These are phyloP conservation scores for Drosophila pegasa DNA, from an alignment of 2,888 invertebrate genomes.

Conservation along the genomic window DNA sequence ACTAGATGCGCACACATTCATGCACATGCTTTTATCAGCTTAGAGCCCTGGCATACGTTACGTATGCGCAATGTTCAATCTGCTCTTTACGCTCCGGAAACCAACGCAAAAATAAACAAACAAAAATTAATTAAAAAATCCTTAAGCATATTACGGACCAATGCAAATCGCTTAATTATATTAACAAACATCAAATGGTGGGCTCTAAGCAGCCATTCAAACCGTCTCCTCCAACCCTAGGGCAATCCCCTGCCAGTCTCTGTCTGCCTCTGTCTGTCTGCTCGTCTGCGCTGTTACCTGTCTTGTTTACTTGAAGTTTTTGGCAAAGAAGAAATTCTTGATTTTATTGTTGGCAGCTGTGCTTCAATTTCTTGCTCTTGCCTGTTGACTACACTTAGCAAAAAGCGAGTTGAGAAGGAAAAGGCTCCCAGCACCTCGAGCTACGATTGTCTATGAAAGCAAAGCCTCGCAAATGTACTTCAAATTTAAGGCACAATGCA, in stretches of 20 bases:
- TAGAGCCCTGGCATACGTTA: slow-evolving; percentile 24
- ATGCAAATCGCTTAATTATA: slow-evolving; percentile 66
- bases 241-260: background rate
- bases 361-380: slow-evolving; percentile 8
- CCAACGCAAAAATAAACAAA: slow-evolving; percentile 32
- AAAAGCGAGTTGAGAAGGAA: background rate
- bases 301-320: slow-evolving; percentile 18
- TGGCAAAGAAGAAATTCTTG: slow-evolving; percentile 21
- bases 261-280: background rate
- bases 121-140: slow-evolving; percentile 68
- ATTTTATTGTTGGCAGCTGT: slow-evolving; percentile 20
- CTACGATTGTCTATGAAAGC: background rate
- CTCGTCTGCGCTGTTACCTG: slow-evolving; percentile 20
- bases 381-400: background rate
- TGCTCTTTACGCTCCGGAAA: background rate
- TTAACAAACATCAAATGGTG: slow-evolving; percentile 54
- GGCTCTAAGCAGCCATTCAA: background rate
- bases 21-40: slow-evolving; percentile 43
- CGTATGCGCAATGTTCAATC: slow-evolving; percentile 45
- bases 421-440: background rate
- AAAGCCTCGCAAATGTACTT: background rate
- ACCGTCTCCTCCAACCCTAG: background rate
- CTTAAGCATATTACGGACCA: slow-evolving; percentile 28
- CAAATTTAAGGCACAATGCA: background rate
- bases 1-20: background rate